Evolutionary conservation across 2,797 vertebrate species (phyloP), one percentile per base, ranked within the genome.

Genomic region (Amphiprion clarkii): DNA sequence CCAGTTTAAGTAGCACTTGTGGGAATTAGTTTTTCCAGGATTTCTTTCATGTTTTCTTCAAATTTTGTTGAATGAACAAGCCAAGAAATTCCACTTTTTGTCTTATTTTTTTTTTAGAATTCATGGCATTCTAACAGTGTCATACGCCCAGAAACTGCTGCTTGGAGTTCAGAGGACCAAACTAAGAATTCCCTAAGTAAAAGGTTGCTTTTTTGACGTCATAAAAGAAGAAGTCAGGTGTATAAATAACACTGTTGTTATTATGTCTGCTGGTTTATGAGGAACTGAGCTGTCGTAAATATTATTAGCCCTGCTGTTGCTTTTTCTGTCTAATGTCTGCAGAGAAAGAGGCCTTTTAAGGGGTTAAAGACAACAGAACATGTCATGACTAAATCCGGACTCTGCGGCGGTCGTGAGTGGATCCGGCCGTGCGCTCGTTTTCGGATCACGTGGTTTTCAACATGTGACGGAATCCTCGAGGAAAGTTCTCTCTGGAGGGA

Each of bases 401-500:
- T 61, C 17, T 63, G 7, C 10, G n/a, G 31, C 29, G 57, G 13
- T 56, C 23, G 33, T 68, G 40, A 73, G 79, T 27, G 11, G 54
- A 81, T 62, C 49, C 19, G 12, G 6, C n/a, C 57, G 49, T 2
- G 27, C 46, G 19, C 48, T 78, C 40, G 25, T 54, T 61, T 5
- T 62, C 8, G 56, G 14, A 78, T 58, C 59, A 71, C n/a, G 76
- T 52, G 19, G 48, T 78, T 72, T 83, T 69, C 64, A 42, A 56
- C n/a, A 57, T 19, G 67, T 70, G 57, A 48, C 57, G 62, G 57
- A 74, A 67, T 75, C 76, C 60, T 51, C 21, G 12, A 71, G 66
- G 71, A 79, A 74, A 62, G 76, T 57, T 63, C 82, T 85, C 67
- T 76, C 52, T n/a, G 1, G 67, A 76, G 54, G 56, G 31, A 55